Evolutionary conservation across 2,113 vertebrate species (phyloP).

Genomic region (Bagarius yarrelli): DNA sequence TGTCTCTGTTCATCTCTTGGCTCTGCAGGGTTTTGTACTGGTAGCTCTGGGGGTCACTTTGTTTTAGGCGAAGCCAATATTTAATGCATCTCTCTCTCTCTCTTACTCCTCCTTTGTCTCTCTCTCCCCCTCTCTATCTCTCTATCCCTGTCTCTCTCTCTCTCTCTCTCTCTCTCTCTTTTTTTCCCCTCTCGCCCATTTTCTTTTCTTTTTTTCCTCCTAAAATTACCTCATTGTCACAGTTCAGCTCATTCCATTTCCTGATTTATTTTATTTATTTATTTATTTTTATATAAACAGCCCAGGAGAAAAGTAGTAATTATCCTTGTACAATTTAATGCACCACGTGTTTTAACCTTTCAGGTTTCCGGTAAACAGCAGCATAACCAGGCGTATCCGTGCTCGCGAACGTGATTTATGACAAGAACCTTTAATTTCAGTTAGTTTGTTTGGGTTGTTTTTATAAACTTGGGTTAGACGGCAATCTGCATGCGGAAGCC

Average conservation of each 20-base stretch:
- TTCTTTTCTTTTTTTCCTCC: conserved; percentile 61
- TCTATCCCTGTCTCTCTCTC: too few species aligned
- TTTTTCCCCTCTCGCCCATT: neutral
- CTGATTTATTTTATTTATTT: conserved; percentile 83
- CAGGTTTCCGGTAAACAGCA: conserved; percentile 96
- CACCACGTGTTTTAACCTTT: conserved; percentile 98
- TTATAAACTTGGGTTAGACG: conserved; percentile 90
- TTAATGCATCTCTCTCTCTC: neutral
- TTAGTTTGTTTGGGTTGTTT: conserved; percentile 85
- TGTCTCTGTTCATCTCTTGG: too few species aligned
- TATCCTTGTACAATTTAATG: conserved; percentile 99
- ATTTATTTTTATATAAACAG: conserved; percentile 97
- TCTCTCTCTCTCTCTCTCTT: neutral
- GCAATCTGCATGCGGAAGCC: conserved; percentile 92
- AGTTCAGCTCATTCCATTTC: conserved; percentile 92
- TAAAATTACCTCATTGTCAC: conserved; percentile 87
- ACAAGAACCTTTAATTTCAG: conserved; percentile 99
- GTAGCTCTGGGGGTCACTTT: too few species aligned
- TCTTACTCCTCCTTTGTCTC: conserved; percentile 15
- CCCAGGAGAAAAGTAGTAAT: conserved; percentile 99
- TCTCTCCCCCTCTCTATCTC: neutral
- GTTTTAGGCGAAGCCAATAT: too few species aligned
- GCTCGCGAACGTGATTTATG: conserved; percentile 99
- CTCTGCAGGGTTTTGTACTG: too few species aligned
- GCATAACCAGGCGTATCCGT: conserved; percentile 98